Evolutionary conservation across 2,888 invertebrate species (phyloP).

Genomic region (Diloba caeruleocephala): DNA sequence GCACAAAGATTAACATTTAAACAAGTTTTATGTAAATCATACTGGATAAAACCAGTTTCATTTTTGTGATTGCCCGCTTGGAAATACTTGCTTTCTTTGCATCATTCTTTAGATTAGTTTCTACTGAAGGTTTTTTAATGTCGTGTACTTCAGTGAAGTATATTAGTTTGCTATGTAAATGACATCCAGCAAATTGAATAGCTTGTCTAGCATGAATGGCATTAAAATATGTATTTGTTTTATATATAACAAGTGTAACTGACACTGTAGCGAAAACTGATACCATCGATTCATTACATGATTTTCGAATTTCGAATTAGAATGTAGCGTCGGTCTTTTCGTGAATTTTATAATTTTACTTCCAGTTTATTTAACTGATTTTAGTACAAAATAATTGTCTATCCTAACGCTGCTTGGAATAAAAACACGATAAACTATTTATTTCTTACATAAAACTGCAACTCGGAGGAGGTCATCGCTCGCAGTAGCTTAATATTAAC

Average conservation of each 20-base stretch:
- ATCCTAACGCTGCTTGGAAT: too few relatives aligned
- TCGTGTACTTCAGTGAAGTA: constrained; percentile 31
- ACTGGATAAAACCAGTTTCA: constrained; percentile 70
- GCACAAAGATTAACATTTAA: constrained; percentile 86
- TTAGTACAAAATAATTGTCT: too few relatives aligned
- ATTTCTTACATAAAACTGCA: too few relatives aligned
- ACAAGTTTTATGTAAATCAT: constrained; percentile 87
- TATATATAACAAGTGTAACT: neutral
- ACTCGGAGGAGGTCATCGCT: too few relatives aligned
- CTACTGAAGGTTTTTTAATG: constrained; percentile 40
- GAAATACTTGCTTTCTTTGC: constrained; percentile 61
- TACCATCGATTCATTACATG: too few relatives aligned
- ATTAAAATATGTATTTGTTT: constrained; percentile 6
- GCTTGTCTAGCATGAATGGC: neutral
- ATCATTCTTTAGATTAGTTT: constrained; percentile 59
- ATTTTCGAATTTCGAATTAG: too few relatives aligned
- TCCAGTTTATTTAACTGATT: too few relatives aligned
- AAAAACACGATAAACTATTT: too few relatives aligned
- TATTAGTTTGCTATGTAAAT: constrained; percentile 28
- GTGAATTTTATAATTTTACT: too few relatives aligned
- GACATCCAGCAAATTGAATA: constrained; percentile 10
- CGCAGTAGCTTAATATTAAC: too few relatives aligned
- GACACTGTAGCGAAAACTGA: too few relatives aligned
- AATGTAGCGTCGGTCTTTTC: too few relatives aligned
- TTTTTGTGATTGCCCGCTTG: constrained; percentile 71